Evolutionary conservation across 2,797 vertebrate genomes (phyloP), one percentile per base, ranked within the genome.

Genomic region (Brachyalestes nurse): DNA sequence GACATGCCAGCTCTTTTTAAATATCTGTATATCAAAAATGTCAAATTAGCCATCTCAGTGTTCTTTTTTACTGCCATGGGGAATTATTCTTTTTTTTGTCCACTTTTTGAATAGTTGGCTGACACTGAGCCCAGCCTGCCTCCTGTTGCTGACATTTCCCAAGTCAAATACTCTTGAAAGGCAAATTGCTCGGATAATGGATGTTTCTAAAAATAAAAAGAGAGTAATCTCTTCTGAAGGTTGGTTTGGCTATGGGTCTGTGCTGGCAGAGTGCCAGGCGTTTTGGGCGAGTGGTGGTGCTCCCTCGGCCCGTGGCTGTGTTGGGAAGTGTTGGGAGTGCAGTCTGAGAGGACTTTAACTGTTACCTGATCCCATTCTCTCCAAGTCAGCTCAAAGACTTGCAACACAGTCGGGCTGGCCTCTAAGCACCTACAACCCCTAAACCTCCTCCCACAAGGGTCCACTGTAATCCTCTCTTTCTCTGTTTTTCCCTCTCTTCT

Each of bases 101-200:
- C 55, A 58, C 49, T 62, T 73, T 28, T 72, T 17, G 42, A 74
- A 74, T 28, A 23, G 61, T 65, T 47, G 76, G 55, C 75, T 53
- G 19, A 72, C 76, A 38, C 49, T 47, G 53, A 69, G 65, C 77
- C 75, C 74, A 49, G 40, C 62, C n/a, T 66, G 81, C 86, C 85
- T 85, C 83, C 82, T 66, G 28, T 75, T 85, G 70, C 82, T 79
- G 80, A 81, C 82, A 86, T 90, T 84, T 85, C 83, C 69, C 78
- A 83, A 53, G 80, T 82, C 64, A 78, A 64, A 62, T 79, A 71
- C 75, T 74, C 62, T 89, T 92, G 89, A 88, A 91, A 90, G 82
- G 88, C 82, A 89, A 92, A 92, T 91, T 92, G 87, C 89, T 90
- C 89, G 90, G 85, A 88, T 94, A 93, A 93, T 93, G 85, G 89